These are phyloP conservation scores for Coronaproctus castanopsis DNA, from an alignment of 2,888 invertebrate genomes.

Conservation along the genomic window DNA sequence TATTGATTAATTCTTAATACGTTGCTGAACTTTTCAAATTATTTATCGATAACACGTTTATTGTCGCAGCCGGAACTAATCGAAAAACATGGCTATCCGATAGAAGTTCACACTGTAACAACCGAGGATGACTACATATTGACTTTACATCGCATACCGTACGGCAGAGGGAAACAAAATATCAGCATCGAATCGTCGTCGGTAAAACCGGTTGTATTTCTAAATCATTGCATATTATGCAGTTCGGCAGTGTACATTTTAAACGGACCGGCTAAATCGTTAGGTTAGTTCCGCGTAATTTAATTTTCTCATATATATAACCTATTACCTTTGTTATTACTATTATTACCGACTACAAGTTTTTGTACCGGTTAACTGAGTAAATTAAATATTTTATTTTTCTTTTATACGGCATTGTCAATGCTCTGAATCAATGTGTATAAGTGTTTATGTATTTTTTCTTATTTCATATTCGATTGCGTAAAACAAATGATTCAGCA, in stretches of 20 bases:
- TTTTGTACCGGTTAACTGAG: too few relatives aligned
- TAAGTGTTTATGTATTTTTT: too few relatives aligned
- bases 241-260: slow-evolving; percentile 22
- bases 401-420: too few relatives aligned
- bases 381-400: too few relatives aligned
- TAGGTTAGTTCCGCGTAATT: slow-evolving; percentile 19
- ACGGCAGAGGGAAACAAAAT: slow-evolving; percentile 9
- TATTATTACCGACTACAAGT: too few relatives aligned
- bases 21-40: too few relatives aligned
- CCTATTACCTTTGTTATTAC: too few relatives aligned
- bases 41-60: too few relatives aligned
- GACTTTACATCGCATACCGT: slow-evolving; percentile 44
- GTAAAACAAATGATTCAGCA: too few relatives aligned
- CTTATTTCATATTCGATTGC: too few relatives aligned
- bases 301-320: background rate
- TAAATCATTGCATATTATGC: slow-evolving; percentile 22
- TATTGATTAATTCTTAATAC: too few relatives aligned
- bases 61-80: slow-evolving; percentile 15
- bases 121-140: slow-evolving; percentile 63
- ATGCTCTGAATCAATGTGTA: too few relatives aligned
- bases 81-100: slow-evolving; percentile 12
- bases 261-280: slow-evolving; percentile 20
- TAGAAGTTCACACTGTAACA: slow-evolving; percentile 37
- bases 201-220: slow-evolving; percentile 17
- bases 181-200: background rate